These are phyloP conservation scores for Bostrychus sinensis DNA, from an alignment of 2,113 vertebrate species.

Conservation along the genomic window DNA sequence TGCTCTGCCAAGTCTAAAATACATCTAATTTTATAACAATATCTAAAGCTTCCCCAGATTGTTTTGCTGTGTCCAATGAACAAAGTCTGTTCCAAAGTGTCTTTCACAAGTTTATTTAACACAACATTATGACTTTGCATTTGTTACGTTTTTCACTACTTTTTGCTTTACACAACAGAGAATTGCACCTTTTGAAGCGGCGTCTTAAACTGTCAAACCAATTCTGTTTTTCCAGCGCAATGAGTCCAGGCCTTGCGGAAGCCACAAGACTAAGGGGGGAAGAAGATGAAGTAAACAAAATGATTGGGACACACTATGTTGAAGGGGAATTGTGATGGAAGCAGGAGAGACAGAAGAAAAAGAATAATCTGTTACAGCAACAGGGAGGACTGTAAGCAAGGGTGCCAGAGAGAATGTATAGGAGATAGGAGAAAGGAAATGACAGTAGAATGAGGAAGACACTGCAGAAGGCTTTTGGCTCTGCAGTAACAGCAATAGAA, in stretches of 20 bases:
- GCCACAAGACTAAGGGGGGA: neutral
- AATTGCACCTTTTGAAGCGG: neutral
- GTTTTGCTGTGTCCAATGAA: too few species aligned
- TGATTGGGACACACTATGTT: neutral
- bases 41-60: too few species aligned
- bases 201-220: neutral
- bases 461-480: neutral
- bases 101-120: neutral
- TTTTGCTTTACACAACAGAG: neutral
- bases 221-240: neutral
- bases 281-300: slow-evolving; percentile 2
- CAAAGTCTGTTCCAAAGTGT: too few species aligned
- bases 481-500: neutral
- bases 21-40: too few species aligned
- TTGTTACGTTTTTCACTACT: neutral
- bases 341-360: neutral
- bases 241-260: neutral
- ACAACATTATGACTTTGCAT: neutral
- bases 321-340: neutral
- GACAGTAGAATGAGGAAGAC: neutral
- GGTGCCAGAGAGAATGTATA: slow-evolving; percentile 29
- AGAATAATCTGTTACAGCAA: neutral
- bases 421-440: neutral
- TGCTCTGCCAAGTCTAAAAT: too few species aligned
- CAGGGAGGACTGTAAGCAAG: slow-evolving; percentile 18